Percentiles rank a stretch among this genome's conserved stretches.
phyloP scores from a whole-genome alignment of 2,113 vertebrate genomes.

The Passer montanus region DNA sequence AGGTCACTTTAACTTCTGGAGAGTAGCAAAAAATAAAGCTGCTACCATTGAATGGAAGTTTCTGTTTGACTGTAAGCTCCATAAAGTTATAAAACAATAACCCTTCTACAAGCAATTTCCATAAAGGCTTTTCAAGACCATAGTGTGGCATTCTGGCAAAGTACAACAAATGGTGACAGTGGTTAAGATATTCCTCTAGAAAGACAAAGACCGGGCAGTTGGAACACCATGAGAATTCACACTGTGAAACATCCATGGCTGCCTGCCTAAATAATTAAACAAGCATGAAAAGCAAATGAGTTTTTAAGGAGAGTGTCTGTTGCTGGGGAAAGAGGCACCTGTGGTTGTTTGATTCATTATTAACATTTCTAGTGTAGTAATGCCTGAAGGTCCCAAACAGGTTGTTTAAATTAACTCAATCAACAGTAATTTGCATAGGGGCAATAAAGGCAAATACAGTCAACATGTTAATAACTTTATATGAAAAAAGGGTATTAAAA shows the following conservation, averaged over 20 bases:
- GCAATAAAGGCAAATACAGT: conserved; percentile 60
- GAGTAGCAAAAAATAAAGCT: background rate
- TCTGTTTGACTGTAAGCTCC: background rate
- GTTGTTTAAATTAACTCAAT: conserved; percentile 68
- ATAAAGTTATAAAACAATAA: background rate
- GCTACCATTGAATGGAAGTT: background rate
- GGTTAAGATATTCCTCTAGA: background rate
- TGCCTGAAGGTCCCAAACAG: conserved; percentile 63
- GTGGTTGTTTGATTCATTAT: conserved; percentile 70
- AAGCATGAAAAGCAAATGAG: conserved; percentile 70
- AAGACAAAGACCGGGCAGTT: conserved; percentile 22
- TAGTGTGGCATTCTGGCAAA: background rate
- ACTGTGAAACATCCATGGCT: conserved; percentile 63
- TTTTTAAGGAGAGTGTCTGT: conserved; percentile 69
- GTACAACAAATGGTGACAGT: background rate
- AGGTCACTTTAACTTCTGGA: background rate
- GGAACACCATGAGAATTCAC: conserved; percentile 34
- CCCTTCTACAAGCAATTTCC: background rate
- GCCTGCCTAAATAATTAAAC: conserved; percentile 69
- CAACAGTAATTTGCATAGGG: conserved; percentile 59
- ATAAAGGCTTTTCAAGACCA: background rate
- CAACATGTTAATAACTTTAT: conserved; percentile 49
- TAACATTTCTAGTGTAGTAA: conserved; percentile 54
- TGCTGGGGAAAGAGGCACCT: conserved; percentile 66
- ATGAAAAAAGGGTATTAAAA: conserved; percentile 36